phyloP scores from a whole-genome alignment of 2,888 invertebrate genomes.

The Hipparchia semele region DNA sequence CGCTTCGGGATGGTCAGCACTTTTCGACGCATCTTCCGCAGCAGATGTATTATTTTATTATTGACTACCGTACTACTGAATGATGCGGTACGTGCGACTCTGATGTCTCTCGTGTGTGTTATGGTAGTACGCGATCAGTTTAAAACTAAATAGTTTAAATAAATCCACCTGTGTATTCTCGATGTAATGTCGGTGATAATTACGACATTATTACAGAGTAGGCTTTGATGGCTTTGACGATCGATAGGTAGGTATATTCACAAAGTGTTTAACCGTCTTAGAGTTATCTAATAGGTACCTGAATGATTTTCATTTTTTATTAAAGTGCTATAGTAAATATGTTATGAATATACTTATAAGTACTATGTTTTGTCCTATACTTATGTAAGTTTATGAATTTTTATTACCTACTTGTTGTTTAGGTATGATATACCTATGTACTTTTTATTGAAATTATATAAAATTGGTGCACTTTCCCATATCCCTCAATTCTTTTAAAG shows the following conservation, averaged over 20 bases:
- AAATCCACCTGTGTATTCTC: slow-evolving; percentile 32
- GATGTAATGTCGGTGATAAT: slow-evolving; percentile 18
- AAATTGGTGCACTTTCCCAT: too few species aligned
- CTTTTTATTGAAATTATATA: too few species aligned
- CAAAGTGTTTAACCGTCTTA: not conserved
- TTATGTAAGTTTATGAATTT: too few species aligned
- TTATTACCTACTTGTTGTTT: too few species aligned
- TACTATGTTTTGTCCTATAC: too few species aligned
- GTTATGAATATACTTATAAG: too few species aligned
- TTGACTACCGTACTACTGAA: too few species aligned
- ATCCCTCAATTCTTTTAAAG: too few species aligned
- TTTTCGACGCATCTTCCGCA: not conserved
- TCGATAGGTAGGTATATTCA: slow-evolving; percentile 10
- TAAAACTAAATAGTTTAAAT: slow-evolving; percentile 47
- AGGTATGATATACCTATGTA: too few species aligned
- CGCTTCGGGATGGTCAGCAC: not conserved
- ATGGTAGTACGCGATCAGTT: not conserved
- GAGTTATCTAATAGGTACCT: not conserved
- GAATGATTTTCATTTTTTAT: not conserved
- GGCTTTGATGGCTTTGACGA: slow-evolving; percentile 4
- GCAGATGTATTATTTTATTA: too few species aligned
- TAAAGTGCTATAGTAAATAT: too few species aligned
- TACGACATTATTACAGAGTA: slow-evolving; percentile 17
- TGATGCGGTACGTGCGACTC: not conserved
- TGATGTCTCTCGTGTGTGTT: not conserved